Percentiles rank a stretch among this genome's conserved stretches.
Evolutionary conservation across 2,797 vertebrate genomes (phyloP).

Genomic region (Schizothorax lantsangensis): DNA sequence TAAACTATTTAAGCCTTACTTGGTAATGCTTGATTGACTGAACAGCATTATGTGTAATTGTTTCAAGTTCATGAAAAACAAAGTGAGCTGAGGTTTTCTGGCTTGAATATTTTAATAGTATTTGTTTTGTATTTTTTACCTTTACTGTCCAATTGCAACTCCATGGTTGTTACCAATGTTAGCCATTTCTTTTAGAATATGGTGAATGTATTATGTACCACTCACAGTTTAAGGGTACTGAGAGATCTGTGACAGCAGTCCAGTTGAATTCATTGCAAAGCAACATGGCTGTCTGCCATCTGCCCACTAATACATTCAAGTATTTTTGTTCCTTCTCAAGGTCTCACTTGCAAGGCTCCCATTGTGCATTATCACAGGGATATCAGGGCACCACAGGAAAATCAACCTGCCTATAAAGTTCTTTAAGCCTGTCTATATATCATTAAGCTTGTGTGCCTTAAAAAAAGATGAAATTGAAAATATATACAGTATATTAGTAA

Average conservation of each 20-base stretch:
- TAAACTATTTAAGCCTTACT: constrained; percentile 25
- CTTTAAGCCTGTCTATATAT: background rate
- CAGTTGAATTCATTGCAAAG: constrained; percentile 30
- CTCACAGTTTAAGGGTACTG: constrained; percentile 6
- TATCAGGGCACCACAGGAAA: background rate
- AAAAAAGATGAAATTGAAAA: background rate
- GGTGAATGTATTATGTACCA: background rate
- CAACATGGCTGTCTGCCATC: constrained; percentile 6
- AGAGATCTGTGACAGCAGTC: constrained; percentile 27
- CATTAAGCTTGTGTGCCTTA: background rate
- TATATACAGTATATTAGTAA: background rate
- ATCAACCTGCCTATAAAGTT: background rate
- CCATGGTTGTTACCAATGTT: background rate
- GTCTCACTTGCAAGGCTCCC: background rate
- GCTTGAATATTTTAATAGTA: background rate
- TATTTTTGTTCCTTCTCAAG: constrained; percentile 17
- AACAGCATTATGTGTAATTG: constrained; percentile 11
- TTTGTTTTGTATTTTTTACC: background rate
- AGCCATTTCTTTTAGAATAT: background rate
- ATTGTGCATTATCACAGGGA: constrained; percentile 6
- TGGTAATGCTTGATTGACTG: constrained; percentile 16
- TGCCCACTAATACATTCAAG: background rate
- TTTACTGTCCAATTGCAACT: background rate
- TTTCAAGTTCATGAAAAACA: constrained; percentile 16
- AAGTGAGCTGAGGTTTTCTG: background rate